Evolutionary conservation across 2,888 invertebrate species (phyloP).

Genomic region (Campoletis raptor): DNA sequence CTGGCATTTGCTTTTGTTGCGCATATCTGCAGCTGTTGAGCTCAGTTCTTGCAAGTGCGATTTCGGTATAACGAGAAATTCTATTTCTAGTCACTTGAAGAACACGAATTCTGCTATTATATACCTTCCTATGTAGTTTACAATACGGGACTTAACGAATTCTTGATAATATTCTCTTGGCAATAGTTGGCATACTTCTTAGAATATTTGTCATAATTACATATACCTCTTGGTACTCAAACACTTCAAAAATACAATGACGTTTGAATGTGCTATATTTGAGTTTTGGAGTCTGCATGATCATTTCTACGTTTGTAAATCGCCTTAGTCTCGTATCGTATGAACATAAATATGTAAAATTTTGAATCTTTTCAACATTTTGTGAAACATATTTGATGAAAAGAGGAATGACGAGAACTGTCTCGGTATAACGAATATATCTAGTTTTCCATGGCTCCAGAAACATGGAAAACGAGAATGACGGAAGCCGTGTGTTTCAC

Average conservation of each 20-base stretch:
- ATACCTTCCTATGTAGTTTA: not conserved
- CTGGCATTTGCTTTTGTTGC: constrained; percentile 35
- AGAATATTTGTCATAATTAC: not conserved
- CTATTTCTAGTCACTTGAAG: constrained; percentile 6
- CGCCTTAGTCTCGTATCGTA: not conserved
- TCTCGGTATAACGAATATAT: constrained; percentile 33
- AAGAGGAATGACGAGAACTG: constrained; percentile 30
- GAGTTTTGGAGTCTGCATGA: constrained; percentile 25
- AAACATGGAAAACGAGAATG: constrained; percentile 42
- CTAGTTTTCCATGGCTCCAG: constrained; percentile 13
- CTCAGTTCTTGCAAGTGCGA: not conserved
- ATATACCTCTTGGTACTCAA: not conserved
- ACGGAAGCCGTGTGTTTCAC: constrained; percentile 33
- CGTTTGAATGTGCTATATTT: not conserved
- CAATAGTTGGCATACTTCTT: not conserved
- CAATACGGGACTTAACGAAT: not conserved
- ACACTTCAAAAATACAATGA: not conserved
- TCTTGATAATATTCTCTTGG: not conserved
- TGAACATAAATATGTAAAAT: constrained; percentile 17
- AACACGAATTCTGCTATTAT: constrained; percentile 4
- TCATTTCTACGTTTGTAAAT: constrained; percentile 24
- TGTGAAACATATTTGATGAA: constrained; percentile 33
- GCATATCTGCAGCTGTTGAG: constrained; percentile 16
- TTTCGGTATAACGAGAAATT: constrained; percentile 18
- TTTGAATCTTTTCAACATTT: not conserved